Percentiles rank a stretch among this genome's conserved stretches.
These are phyloP conservation scores for Zalophus californianus DNA, from an alignment of 2,797 vertebrate genomes.

Conservation along the genomic window DNA sequence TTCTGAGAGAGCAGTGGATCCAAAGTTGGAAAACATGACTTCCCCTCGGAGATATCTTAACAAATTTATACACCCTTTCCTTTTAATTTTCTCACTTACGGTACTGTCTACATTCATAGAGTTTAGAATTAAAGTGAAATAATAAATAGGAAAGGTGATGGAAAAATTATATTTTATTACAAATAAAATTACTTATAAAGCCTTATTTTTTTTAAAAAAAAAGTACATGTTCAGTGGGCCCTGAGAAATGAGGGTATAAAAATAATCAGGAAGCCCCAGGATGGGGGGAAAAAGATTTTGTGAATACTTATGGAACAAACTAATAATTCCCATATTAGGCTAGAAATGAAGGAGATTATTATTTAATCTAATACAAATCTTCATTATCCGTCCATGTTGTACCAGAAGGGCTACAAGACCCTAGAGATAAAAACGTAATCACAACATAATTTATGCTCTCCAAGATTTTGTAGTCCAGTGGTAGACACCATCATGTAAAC, in stretches of 20 bases:
- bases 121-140: background rate
- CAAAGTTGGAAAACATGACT: background rate
- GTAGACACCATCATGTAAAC: background rate
- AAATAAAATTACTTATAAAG: background rate
- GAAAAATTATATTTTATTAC: background rate
- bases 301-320: background rate
- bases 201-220: background rate
- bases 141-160: background rate
- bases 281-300: background rate
- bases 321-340: background rate
- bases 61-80: background rate
- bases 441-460: background rate
- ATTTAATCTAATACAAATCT: background rate
- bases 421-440: background rate
- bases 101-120: background rate
- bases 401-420: background rate
- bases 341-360: background rate
- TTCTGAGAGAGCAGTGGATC: background rate
- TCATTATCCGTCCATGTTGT: background rate
- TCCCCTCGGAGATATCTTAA: background rate
- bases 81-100: background rate
- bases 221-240: background rate
- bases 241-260: background rate
- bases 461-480: background rate
- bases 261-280: background rate